phyloP scores from a whole-genome alignment of 2,113 vertebrate genomes.

The Thalassarche chlororhynchos region DNA sequence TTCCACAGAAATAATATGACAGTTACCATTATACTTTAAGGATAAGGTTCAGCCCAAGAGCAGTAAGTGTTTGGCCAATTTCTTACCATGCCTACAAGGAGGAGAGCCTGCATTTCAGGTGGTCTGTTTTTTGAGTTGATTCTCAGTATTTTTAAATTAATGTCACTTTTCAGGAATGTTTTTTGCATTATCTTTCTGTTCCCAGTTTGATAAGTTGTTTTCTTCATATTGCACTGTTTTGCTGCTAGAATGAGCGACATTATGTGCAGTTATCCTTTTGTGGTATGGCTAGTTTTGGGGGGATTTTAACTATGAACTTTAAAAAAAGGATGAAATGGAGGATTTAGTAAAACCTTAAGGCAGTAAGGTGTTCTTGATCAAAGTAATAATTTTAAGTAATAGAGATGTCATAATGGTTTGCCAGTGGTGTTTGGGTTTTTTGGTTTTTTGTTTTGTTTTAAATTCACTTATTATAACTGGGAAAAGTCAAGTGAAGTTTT shows the following conservation, averaged over 20 bases:
- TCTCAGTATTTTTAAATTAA: background rate
- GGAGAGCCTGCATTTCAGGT: background rate
- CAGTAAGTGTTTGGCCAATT: background rate
- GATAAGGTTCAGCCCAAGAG: background rate
- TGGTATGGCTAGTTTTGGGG: background rate
- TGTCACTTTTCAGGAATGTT: background rate
- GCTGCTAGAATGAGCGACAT: background rate
- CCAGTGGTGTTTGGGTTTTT: background rate
- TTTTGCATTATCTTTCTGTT: background rate
- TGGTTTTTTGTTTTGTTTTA: background rate
- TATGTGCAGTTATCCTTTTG: background rate
- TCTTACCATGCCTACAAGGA: background rate
- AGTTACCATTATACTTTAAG: background rate
- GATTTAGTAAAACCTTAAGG: background rate
- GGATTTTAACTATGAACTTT: background rate
- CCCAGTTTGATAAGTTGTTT: background rate
- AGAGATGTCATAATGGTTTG: background rate
- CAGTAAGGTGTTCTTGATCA: background rate
- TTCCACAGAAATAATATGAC: background rate
- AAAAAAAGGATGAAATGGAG: background rate
- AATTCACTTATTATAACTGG: background rate
- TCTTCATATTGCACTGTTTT: background rate
- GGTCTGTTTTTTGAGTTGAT: background rate
- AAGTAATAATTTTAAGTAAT: background rate
- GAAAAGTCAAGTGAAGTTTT: background rate